These are phyloP conservation scores for Petroica traversi DNA, from an alignment of 2,113 vertebrate genomes.

Conservation along the genomic window DNA sequence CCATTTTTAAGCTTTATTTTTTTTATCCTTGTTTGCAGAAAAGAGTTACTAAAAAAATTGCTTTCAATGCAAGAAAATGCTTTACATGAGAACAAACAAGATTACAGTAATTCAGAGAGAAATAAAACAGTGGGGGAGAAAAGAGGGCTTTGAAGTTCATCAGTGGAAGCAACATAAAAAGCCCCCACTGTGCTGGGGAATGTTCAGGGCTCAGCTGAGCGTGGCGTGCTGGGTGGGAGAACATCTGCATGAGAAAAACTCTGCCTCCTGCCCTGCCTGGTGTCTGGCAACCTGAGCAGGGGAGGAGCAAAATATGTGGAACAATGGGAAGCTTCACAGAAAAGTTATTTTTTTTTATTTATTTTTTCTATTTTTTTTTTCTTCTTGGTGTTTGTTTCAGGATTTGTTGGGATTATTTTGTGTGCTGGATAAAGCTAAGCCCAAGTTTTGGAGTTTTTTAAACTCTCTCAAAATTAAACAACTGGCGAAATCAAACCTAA, in stretches of 20 bases:
- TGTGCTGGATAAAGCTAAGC: background rate
- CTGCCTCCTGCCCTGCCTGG: background rate
- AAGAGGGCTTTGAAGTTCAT: constrained; percentile 53
- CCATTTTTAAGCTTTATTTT: background rate
- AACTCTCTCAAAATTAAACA: background rate
- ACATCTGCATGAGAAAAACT: background rate
- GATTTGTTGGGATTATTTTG: background rate
- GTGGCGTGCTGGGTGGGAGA: background rate
- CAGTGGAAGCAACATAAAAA: constrained; percentile 41
- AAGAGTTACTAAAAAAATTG: background rate
- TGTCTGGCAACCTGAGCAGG: background rate
- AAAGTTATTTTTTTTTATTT: rapidly evolving
- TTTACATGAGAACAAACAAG: constrained; percentile 9
- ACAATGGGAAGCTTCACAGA: background rate
- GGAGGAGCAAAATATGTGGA: background rate
- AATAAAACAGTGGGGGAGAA: constrained; percentile 44
- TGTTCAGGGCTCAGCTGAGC: background rate
- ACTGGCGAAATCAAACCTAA: background rate
- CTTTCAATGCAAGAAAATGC: background rate
- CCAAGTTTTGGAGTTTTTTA: background rate
- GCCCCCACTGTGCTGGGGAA: constrained; percentile 28
- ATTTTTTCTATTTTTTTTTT: rapidly evolving
- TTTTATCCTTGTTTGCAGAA: background rate
- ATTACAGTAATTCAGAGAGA: constrained; percentile 36
- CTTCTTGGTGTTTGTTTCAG: background rate